Evolutionary conservation across 2,797 vertebrate genomes (phyloP).

Genomic region (Borostomias antarcticus): DNA sequence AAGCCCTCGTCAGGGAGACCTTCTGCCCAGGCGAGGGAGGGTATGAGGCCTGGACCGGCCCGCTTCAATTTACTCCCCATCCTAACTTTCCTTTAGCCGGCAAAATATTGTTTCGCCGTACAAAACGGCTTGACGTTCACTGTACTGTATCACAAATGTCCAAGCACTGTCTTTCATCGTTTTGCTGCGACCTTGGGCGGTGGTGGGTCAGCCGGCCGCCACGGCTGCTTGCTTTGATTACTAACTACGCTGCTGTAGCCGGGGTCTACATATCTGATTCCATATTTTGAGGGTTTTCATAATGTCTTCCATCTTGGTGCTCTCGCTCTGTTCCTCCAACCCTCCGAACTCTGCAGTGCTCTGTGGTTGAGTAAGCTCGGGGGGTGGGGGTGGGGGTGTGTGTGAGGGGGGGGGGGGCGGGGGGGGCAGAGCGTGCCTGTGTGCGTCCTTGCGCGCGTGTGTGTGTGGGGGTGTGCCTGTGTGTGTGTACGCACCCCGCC

Average conservation of each 20-base stretch:
- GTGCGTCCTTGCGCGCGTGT: too few relatives aligned
- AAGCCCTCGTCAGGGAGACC: conserved; percentile 72
- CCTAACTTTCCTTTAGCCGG: conserved; percentile 63
- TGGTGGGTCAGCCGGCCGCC: conserved; percentile 40
- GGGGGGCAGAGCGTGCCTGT: too few relatives aligned
- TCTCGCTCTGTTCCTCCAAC: conserved; percentile 37
- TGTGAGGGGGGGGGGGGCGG: too few relatives aligned
- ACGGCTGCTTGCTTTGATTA: conserved; percentile 58
- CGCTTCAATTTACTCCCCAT: conserved; percentile 49
- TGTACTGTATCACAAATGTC: conserved; percentile 25
- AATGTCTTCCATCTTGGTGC: conserved; percentile 62
- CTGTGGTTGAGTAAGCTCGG: conserved; percentile 49
- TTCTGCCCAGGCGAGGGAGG: conserved; percentile 52
- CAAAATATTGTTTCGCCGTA: conserved; percentile 71
- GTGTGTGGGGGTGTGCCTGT: conserved; percentile 20
- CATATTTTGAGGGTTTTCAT: conserved; percentile 28
- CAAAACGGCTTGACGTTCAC: conserved; percentile 39
- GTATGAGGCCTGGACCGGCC: conserved; percentile 63
- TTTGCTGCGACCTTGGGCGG: conserved; percentile 50
- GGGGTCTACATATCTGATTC: conserved; percentile 40
- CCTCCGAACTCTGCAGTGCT: conserved; percentile 42
- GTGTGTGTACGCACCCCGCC: conserved; percentile 29
- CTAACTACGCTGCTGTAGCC: conserved; percentile 43
- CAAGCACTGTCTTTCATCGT: conserved; percentile 35
- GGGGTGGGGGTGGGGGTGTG: conserved; percentile 25